phyloP scores from a whole-genome alignment of 2,888 invertebrate genomes.

The Tenodera sinensis region DNA sequence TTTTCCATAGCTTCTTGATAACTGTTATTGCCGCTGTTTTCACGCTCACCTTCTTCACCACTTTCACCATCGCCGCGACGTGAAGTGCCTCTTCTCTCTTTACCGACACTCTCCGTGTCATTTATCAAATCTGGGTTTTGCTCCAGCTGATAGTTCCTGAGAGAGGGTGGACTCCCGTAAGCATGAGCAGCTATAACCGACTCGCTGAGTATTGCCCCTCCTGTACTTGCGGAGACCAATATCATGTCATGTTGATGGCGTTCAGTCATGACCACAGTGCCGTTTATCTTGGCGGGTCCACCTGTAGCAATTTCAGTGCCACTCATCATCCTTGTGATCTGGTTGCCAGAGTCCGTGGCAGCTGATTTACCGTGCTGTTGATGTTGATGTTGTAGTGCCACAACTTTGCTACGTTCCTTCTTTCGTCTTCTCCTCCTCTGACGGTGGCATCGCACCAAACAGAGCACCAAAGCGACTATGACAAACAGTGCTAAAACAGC shows the following conservation, averaged over 20 bases:
- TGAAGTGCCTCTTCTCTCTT: constrained; percentile 43
- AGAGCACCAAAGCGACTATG: constrained; percentile 60
- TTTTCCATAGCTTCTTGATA: constrained; percentile 41
- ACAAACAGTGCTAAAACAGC: constrained; percentile 62
- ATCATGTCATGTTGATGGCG: constrained; percentile 54
- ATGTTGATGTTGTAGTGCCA: constrained; percentile 53
- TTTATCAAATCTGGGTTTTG: constrained; percentile 78
- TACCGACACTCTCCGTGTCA: constrained; percentile 64
- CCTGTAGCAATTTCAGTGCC: background rate
- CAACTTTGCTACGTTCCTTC: constrained; percentile 43
- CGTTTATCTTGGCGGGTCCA: constrained; percentile 46
- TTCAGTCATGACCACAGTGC: constrained; percentile 53
- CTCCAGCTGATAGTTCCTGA: constrained; percentile 54
- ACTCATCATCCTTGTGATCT: constrained; percentile 43
- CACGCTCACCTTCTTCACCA: constrained; percentile 45
- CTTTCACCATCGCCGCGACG: constrained; percentile 35
- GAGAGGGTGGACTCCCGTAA: constrained; percentile 54
- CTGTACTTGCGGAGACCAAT: constrained; percentile 34
- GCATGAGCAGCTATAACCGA: background rate
- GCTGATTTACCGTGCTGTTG: constrained; percentile 40
- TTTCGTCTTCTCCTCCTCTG: constrained; percentile 39
- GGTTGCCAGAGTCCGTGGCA: constrained; percentile 45
- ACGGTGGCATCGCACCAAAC: constrained; percentile 36
- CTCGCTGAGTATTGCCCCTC: background rate
- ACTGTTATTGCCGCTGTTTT: constrained; percentile 37